These are phyloP conservation scores for Artibeus jamaicensis DNA, from an alignment of 2,797 vertebrate genomes.

Conservation along the genomic window DNA sequence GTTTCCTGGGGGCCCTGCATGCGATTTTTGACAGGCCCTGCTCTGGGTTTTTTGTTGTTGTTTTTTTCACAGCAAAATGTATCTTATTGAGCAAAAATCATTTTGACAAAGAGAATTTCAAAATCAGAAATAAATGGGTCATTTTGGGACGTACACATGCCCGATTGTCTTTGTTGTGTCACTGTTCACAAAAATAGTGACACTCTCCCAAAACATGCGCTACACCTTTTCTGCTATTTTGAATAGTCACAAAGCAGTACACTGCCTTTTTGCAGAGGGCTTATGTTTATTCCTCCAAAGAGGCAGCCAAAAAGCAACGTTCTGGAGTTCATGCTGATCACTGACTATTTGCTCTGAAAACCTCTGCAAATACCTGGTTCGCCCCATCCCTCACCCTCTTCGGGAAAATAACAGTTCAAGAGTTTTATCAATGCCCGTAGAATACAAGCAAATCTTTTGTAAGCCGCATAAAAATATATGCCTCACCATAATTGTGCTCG, in stretches of 20 bases:
- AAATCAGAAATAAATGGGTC: background rate
- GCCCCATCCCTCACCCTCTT: background rate
- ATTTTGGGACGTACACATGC: background rate
- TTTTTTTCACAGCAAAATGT: background rate
- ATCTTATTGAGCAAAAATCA: background rate
- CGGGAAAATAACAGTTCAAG: background rate
- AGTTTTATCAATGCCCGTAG: fast-evolving
- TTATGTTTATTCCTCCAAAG: background rate
- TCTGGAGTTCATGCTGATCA: background rate
- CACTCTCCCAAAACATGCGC: background rate
- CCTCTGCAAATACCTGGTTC: background rate
- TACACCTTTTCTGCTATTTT: background rate
- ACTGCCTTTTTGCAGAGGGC: background rate
- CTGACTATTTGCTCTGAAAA: background rate
- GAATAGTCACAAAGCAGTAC: background rate
- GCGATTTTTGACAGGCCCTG: background rate
- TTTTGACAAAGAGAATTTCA: background rate
- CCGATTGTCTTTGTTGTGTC: background rate
- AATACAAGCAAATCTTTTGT: background rate
- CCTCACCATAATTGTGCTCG: background rate
- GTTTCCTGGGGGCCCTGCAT: background rate
- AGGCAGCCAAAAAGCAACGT: background rate
- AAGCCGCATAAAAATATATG: background rate
- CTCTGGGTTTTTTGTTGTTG: background rate
- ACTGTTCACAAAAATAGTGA: background rate